These are phyloP conservation scores for Leucophenga montana DNA, from an alignment of 2,888 invertebrate species.

Conservation along the genomic window DNA sequence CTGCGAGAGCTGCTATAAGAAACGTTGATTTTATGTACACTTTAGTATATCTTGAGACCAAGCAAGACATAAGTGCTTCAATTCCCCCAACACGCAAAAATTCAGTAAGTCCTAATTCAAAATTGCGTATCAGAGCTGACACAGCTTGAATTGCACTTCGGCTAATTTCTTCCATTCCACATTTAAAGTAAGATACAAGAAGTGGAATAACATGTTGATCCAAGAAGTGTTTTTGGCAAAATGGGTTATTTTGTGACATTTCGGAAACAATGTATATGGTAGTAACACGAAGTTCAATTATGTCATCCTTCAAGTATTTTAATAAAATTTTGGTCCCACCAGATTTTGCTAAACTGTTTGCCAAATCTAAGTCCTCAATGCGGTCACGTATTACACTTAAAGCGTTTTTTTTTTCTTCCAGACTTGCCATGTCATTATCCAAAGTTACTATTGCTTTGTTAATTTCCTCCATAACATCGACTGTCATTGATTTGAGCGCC, in stretches of 20 bases:
- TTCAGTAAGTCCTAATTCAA: constrained; percentile 46
- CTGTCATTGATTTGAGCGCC: not conserved
- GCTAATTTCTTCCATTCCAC: constrained; percentile 41
- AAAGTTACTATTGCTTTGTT: not conserved
- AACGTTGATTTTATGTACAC: constrained; percentile 7
- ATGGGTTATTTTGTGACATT: constrained; percentile 89
- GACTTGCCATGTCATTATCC: constrained; percentile 15
- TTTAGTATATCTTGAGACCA: not conserved
- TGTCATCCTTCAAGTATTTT: constrained; percentile 74
- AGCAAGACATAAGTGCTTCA: constrained; percentile 32
- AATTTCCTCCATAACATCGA: not conserved
- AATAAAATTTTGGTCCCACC: constrained; percentile 47
- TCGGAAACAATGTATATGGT: constrained; percentile 84
- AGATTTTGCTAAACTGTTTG: constrained; percentile 51
- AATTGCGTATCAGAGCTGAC: constrained; percentile 55
- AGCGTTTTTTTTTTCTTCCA: constrained; percentile 45
- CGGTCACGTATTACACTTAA: constrained; percentile 47
- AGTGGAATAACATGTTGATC: constrained; percentile 79
- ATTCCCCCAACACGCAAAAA: constrained; percentile 48
- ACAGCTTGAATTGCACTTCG: constrained; percentile 52
- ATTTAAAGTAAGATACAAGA: constrained; percentile 66
- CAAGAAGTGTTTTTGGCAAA: constrained; percentile 83
- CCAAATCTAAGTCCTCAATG: constrained; percentile 55
- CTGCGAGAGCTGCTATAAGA: not conserved
- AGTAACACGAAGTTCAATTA: constrained; percentile 77